Evolutionary conservation across 2,888 invertebrate species (phyloP), one percentile per base, ranked within the genome.

Genomic region (Trichogramma evanescens): DNA sequence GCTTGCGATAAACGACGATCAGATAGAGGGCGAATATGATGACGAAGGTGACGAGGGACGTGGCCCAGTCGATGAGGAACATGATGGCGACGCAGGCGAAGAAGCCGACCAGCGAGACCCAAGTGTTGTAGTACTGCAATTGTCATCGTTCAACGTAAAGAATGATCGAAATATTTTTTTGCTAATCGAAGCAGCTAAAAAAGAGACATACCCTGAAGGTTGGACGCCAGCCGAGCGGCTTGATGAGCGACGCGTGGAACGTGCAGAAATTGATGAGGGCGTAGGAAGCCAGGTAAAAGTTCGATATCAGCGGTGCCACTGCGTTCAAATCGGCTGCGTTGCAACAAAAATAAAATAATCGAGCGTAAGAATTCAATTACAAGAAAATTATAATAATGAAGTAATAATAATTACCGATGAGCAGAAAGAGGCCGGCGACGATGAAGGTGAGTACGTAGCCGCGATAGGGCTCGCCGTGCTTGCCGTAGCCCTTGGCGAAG

Each of bases 221-320:
- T 58, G 93, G 93, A 65, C 93, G 82, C 93, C 93, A 93, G n/a
- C 93, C 93, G 26, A 93, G 80, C 0, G 93, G 92, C 63, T 92
- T 88, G 40, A 93, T 87, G 48, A 94, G 81, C 1, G 93, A 91
- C 4, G 94, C 94, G 78, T 95, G 95, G 81, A 95, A 95, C 40
- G 94, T 94, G 75, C 95, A 94, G 81, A 94, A 95, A 80, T 95
- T 95, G 73, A 95, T 93, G 63, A 95, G 84, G 13, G 94, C 94
- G 75, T 95, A 95, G 2, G 95, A 93, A 0, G 94, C 93, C 76
- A 95, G 82, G 79, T 95, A 95, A 79, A 95, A 95, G 73, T 93
- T 95, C n/a, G 95, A 93, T 69, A 95, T 95, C 67, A 95, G 81
- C 0, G 95, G 95, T 7, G 95, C 95, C 62, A 95, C 92, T 1